Conservation (phyloP, 1,140 invertebrate species). For the Hyles vespertilio region DNA sequence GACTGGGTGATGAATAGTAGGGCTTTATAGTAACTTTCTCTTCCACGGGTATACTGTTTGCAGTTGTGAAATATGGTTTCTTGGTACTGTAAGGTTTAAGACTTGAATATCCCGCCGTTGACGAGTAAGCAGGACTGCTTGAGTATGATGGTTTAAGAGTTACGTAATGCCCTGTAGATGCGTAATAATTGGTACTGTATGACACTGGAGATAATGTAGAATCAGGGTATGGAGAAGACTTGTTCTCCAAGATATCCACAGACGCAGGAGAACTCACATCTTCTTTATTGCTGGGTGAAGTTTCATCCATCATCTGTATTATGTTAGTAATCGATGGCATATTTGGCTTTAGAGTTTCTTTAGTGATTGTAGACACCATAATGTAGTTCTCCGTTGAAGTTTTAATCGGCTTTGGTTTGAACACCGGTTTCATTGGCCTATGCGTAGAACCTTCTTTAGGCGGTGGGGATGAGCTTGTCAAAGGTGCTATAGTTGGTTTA, state of each 20-base stretch:
- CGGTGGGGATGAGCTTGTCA: conserved; percentile 41
- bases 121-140: conserved; percentile 7
- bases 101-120: conserved; percentile 16
- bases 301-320: conserved; percentile 80
- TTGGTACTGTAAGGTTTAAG: conserved; percentile 31
- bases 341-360: conserved; percentile 64
- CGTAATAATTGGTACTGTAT: conserved; percentile 72
- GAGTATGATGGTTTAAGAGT: conserved; percentile 49
- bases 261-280: conserved; percentile 44
- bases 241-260: conserved; percentile 48
- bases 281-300: conserved; percentile 57
- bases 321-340: conserved; percentile 78
- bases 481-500: conserved; percentile 57
- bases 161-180: conserved; percentile 59
- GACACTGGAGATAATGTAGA: conserved; percentile 55
- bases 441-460: conserved; percentile 57
- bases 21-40: conserved; percentile 36
- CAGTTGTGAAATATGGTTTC: conserved; percentile 36
- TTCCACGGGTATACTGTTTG: conserved; percentile 48
- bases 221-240: conserved; percentile 53
- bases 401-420: conserved; percentile 65
- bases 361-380: conserved; percentile 52
- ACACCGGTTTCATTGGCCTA: conserved; percentile 42
- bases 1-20: conserved; percentile 42
- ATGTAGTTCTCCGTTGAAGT: conserved; percentile 58